Base-by-base conservation (phyloP, 2,113 vertebrate genomes). In the Labrus mixtus region DNA sequence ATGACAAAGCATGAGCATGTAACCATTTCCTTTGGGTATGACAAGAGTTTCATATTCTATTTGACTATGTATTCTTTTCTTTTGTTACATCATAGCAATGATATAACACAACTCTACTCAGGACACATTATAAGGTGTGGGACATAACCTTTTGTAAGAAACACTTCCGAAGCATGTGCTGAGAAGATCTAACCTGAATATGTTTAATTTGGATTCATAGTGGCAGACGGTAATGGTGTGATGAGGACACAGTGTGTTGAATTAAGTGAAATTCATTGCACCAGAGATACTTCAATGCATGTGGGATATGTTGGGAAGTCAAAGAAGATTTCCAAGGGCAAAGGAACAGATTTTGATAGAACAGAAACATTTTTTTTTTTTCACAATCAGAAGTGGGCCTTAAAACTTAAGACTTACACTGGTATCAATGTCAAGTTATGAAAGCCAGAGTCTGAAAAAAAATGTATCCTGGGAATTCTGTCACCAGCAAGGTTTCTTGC, bases 391-490 rank as follows among this genome's bases (percentile, higher is more conserved):
- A 43, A 11, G 6, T 7, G 10, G 2, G 6, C 10, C 10, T 43
- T 43, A 43, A 43, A 37, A 37, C n/a, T n/a, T n/a, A n/a, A n/a
- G n/a, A n/a, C n/a, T n/a, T n/a, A n/a, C n/a, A n/a, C n/a, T n/a
- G n/a, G n/a, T n/a, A n/a, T n/a, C n/a, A n/a, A n/a, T n/a, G n/a
- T n/a, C n/a, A n/a, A n/a, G 23, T 73, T 23, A 25, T 74, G 65
- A 84, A 88, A 79, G 66, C 36, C 2, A 1, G 3, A 23, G 33
- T 50, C 53, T 68, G 25, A 57, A 65, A 58, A 64, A 55, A 57
- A 65, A 20, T n/a, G 1, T 81, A 83, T 68, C 70, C 48, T 64
- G 63, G 48, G 7, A 65, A 70, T 72, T 23, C 33, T 72, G 63
- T 72, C 63, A 45, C 50, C 36, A 17, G 50, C 11, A 33, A 54